Conservation (phyloP, 2,797 vertebrate genomes). For the Neoniphon sammara region DNA sequence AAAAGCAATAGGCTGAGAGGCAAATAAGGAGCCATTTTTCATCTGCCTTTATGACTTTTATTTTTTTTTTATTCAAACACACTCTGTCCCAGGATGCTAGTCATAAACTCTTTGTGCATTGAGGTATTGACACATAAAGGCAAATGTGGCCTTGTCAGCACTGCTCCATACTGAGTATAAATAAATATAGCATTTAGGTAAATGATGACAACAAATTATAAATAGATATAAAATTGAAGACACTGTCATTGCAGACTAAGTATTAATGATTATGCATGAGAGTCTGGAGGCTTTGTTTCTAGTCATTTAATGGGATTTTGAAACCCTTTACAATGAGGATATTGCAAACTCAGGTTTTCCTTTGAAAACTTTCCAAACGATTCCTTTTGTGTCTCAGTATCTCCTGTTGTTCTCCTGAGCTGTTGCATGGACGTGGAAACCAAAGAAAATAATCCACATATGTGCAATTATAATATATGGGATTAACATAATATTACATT, state of each 20-base stretch:
- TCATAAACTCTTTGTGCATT: not conserved
- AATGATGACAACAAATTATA: conserved; percentile 12
- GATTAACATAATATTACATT: not conserved
- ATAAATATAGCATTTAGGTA: conserved; percentile 13
- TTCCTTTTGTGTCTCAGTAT: not conserved
- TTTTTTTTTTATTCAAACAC: too few species aligned
- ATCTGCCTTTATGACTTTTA: too few species aligned
- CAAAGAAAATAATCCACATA: not conserved
- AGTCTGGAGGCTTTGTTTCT: conserved; percentile 3
- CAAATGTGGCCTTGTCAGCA: conserved; percentile 29
- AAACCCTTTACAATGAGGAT: conserved; percentile 4
- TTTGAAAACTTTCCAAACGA: conserved; percentile 8
- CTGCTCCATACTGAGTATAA: conserved; percentile 1
- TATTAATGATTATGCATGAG: not conserved
- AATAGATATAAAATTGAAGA: conserved; percentile 8
- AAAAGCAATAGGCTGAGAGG: too few species aligned
- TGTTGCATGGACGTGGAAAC: not conserved
- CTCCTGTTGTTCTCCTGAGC: not conserved
- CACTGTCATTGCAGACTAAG: not conserved
- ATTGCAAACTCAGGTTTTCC: conserved; percentile 17
- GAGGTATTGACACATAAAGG: conserved; percentile 21
- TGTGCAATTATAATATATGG: not conserved
- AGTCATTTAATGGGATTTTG: conserved; percentile 8
- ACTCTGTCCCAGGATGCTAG: too few species aligned
- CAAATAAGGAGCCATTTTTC: too few species aligned